These are phyloP conservation scores for Lycocorax pyrrhopterus DNA, from an alignment of 2,113 vertebrate species.

Conservation along the genomic window DNA sequence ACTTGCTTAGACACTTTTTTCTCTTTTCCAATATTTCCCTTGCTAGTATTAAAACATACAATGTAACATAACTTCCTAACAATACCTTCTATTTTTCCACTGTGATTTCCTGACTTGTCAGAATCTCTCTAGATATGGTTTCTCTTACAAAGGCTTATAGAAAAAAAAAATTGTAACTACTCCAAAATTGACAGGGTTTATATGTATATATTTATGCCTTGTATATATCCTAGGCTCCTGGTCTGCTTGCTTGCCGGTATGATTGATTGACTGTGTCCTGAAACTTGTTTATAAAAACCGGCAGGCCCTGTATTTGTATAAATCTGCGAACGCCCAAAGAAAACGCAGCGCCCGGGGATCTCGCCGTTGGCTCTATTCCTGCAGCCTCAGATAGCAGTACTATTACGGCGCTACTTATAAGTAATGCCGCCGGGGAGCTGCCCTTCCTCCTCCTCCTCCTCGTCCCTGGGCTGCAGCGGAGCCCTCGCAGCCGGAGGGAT, in stretches of 20 bases:
- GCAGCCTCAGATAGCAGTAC: background rate
- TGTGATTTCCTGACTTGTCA: background rate
- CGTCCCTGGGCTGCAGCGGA: background rate
- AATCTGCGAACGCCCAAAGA: background rate
- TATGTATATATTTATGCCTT: background rate
- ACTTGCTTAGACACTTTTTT: background rate
- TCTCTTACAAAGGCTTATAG: background rate
- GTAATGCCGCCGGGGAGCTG: background rate
- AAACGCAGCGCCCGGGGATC: background rate
- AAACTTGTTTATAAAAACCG: background rate
- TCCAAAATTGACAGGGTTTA: background rate
- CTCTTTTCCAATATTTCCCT: background rate
- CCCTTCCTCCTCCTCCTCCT: background rate
- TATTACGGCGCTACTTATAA: fast-evolving
- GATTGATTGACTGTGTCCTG: background rate
- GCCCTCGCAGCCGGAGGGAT: background rate
- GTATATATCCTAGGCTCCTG: background rate
- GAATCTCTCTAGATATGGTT: background rate
- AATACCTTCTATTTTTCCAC: background rate
- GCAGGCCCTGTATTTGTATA: background rate
- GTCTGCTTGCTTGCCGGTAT: background rate
- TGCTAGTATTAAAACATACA: background rate
- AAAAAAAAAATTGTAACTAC: background rate
- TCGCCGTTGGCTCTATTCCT: background rate
- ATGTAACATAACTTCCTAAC: background rate